These are phyloP conservation scores for Aphis gossypii DNA, from an alignment of 1,140 invertebrate genomes.

Conservation along the genomic window DNA sequence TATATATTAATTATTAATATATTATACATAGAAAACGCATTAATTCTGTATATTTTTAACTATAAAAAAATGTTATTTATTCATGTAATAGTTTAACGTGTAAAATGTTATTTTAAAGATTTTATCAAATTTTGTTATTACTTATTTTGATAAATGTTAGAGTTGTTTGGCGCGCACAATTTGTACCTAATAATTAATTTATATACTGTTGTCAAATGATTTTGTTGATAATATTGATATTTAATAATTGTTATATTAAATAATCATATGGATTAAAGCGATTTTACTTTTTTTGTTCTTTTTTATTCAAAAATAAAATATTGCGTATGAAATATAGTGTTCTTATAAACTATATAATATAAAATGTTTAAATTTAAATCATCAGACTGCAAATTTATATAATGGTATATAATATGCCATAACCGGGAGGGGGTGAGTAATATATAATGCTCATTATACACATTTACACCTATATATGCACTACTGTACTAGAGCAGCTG, in stretches of 20 bases:
- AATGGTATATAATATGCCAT: no score
- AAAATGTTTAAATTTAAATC: no score
- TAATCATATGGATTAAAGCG: constrained; percentile 24
- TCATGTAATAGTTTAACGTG: constrained; percentile 23
- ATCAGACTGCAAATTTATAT: no score
- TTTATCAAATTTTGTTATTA: not conserved
- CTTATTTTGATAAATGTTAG: not conserved
- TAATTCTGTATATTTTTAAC: constrained; percentile 34
- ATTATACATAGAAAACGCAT: not conserved
- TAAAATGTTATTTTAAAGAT: not conserved
- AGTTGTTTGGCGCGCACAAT: constrained; percentile 24
- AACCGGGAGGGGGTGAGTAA: no score
- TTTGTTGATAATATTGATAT: constrained; percentile 50
- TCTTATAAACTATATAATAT: no score
- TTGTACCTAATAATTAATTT: constrained; percentile 52
- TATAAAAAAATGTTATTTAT: not conserved
- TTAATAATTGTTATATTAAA: constrained; percentile 51
- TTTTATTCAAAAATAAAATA: not conserved
- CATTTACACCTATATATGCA: no score
- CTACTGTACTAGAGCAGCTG: no score
- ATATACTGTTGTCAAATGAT: constrained; percentile 43
- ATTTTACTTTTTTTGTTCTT: not conserved
- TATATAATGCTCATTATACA: no score
- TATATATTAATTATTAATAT: not conserved
- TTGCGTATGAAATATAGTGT: not conserved